Conservation (phyloP, 1,140 invertebrate genomes). For the Nasonia giraulti region DNA sequence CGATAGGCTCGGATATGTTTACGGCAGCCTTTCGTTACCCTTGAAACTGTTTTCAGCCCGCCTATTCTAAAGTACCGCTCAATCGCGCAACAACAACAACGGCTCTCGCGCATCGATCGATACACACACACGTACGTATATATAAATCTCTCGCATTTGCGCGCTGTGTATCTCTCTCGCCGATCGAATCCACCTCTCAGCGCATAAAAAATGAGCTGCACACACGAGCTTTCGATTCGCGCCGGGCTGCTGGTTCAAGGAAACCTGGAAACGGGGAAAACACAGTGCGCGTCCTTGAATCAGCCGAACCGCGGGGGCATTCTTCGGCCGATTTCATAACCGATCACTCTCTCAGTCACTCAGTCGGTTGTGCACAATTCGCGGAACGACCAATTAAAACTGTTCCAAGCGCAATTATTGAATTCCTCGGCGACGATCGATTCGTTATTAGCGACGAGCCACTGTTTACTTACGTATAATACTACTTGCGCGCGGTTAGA, state of each 20-base stretch:
- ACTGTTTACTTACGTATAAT: background rate
- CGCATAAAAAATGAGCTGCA: background rate
- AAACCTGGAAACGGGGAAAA: background rate
- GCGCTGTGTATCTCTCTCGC: background rate
- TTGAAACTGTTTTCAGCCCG: slow-evolving; percentile 12
- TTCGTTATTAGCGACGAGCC: slow-evolving; percentile 36
- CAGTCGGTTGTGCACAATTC: slow-evolving; percentile 50
- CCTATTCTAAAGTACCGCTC: background rate
- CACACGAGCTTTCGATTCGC: background rate
- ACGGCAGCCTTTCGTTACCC: background rate
- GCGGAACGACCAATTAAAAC: slow-evolving; percentile 59
- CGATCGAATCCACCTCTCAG: background rate
- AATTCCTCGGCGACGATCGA: slow-evolving; percentile 52
- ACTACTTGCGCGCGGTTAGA: background rate
- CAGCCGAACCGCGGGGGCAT: slow-evolving; percentile 51
- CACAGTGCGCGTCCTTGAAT: background rate
- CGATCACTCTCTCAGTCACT: background rate
- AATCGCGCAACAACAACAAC: slow-evolving; percentile 25
- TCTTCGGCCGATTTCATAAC: slow-evolving; percentile 60
- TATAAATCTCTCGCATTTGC: slow-evolving; percentile 20
- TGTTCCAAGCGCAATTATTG: slow-evolving; percentile 57
- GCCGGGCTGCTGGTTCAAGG: background rate
- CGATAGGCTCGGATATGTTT: background rate
- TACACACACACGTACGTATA: background rate
- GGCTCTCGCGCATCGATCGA: background rate